These are phyloP conservation scores for Hirudo medicinalis DNA, from an alignment of 1,140 invertebrate genomes.

Conservation along the genomic window DNA sequence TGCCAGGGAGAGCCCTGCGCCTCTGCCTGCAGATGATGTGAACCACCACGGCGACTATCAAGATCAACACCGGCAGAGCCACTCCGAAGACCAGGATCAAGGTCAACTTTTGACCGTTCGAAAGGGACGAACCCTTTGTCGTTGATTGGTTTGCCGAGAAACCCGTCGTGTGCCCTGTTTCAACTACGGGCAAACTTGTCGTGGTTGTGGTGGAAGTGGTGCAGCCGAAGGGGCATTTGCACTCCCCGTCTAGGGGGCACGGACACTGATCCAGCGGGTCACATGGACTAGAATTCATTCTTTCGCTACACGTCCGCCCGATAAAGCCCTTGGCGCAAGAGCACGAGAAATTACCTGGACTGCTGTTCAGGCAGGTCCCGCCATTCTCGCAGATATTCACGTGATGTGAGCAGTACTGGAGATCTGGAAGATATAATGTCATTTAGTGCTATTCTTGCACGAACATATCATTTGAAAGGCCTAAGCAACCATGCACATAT, in stretches of 20 bases:
- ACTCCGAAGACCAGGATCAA: background rate
- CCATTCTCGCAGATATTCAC: constrained; percentile 10
- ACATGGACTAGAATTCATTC: background rate
- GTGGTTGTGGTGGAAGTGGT: background rate
- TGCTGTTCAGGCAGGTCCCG: constrained; percentile 46
- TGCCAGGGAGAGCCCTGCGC: background rate
- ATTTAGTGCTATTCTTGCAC: background rate
- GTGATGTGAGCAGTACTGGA: constrained; percentile 6
- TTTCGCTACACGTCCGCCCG: constrained; percentile 4
- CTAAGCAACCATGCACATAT: background rate
- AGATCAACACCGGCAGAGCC: background rate
- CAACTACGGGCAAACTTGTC: background rate
- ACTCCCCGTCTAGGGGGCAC: background rate
- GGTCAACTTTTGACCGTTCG: background rate
- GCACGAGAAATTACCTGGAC: constrained; percentile 47
- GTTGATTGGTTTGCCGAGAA: background rate
- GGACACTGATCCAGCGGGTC: too few relatives aligned
- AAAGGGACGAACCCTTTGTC: background rate
- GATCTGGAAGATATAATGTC: background rate
- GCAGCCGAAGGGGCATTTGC: background rate
- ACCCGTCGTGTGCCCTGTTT: background rate
- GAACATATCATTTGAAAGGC: background rate
- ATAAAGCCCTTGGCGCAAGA: constrained; percentile 44
- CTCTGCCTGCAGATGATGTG: background rate
- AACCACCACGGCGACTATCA: background rate